Evolutionary conservation across 2,888 invertebrate species (phyloP), one percentile per base, ranked within the genome.

Genomic region (Opisthograptis luteolata): DNA sequence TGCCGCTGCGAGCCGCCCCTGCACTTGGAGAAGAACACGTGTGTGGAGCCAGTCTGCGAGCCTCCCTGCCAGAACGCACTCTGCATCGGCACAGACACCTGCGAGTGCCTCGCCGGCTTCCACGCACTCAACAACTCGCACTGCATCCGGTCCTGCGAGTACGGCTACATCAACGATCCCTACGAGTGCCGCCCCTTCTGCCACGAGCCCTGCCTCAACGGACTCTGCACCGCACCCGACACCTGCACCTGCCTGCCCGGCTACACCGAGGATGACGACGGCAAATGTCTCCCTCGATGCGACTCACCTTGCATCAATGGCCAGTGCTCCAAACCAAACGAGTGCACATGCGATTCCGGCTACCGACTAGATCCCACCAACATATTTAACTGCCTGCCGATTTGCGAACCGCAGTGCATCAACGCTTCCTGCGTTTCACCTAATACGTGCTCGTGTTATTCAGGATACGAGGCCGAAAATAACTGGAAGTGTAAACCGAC

Each of bases 121-220:
- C 37, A 36, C 15, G 28, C 28, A 8, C 27, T 43, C 15, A 58
- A 55, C 31, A 41, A 25, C 22, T 44, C 52, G 4, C 47, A 58
- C 47, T 58, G 58, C 47, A 17, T 53, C 5, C 49, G 42, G 12
- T 19, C 20, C 27, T 63, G 63, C 30, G 9, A 22, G 3, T 32
- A 19, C 14, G 59, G 59, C 0, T 57, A 45, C 34, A 13, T 42
- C 28, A 58, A 52, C 32, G 36, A 40, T 8, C 45, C 55, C 51
- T 58, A 47, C 12, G 44, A 54, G 6, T 91, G 91, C 52, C 72
- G 74, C 37, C 91, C 91, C 0, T 58, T 81, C 12, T 91, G 91
- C 45, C 12, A 44, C 3, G 70, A 73, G 5, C 76, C 77, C 25
- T 91, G 91, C 39, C 68, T 72, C 7, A 88, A 92, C 59, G 91